Evolutionary conservation across 2,797 vertebrate species (phyloP).

Genomic region (Lepilemur ruficaudatus): DNA sequence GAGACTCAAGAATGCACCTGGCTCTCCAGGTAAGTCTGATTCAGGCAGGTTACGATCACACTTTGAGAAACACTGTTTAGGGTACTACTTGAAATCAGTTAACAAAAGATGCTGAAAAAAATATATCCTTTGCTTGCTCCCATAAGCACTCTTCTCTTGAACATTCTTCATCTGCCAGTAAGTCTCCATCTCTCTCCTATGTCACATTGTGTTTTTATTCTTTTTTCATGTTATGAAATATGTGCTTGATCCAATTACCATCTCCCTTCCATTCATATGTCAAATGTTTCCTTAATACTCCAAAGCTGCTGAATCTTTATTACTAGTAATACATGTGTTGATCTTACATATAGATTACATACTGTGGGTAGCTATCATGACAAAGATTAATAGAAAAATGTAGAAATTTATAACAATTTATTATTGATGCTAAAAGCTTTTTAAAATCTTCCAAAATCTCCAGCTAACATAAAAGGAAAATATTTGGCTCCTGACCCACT

Average conservation of each 20-base stretch:
- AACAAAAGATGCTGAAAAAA: neutral
- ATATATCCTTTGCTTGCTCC: neutral
- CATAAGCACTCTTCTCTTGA: no score
- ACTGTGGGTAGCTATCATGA: neutral
- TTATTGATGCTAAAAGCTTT: slow-evolving; percentile 48
- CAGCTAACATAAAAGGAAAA: neutral
- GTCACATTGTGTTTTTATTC: neutral
- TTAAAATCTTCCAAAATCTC: slow-evolving; percentile 1
- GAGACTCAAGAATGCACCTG: neutral
- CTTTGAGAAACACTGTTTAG: neutral
- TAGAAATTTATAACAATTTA: neutral
- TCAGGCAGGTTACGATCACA: neutral
- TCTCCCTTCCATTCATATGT: no score
- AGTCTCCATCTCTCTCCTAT: neutral
- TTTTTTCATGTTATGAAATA: neutral
- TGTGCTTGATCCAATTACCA: neutral
- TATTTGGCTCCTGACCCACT: neutral
- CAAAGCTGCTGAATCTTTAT: neutral
- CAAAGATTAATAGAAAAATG: slow-evolving; percentile 14
- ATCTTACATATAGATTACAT: neutral
- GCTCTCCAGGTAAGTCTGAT: neutral
- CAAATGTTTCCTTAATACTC: neutral
- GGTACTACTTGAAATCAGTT: neutral
- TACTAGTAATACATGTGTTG: neutral
- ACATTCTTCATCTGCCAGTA: neutral